Evolutionary conservation across 2,888 invertebrate genomes (phyloP).

Genomic region (Tholera decimalis): DNA sequence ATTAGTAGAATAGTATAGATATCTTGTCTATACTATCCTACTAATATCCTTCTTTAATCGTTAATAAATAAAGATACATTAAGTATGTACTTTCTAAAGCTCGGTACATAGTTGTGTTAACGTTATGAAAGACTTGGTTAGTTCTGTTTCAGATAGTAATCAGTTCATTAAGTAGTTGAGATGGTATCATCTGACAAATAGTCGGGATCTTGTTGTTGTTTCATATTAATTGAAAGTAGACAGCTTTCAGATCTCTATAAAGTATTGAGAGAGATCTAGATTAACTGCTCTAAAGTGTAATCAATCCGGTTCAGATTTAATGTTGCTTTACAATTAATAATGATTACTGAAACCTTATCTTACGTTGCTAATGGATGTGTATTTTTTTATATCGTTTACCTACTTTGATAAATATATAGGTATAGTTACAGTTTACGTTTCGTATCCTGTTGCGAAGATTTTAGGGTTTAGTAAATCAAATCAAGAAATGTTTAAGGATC

Average conservation of each 20-base stretch:
- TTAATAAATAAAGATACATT: not conserved
- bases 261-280: constrained; percentile 21
- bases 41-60: too few relatives aligned
- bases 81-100: constrained; percentile 17
- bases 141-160: constrained; percentile 70
- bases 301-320: constrained; percentile 15
- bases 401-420: not conserved
- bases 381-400: not conserved
- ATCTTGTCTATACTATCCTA: too few relatives aligned
- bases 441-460: too few relatives aligned
- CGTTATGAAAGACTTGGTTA: constrained; percentile 33
- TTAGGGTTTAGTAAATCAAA: too few relatives aligned
- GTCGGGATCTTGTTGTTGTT: constrained; percentile 46
- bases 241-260: constrained; percentile 31
- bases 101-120: constrained; percentile 3
- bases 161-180: constrained; percentile 81
- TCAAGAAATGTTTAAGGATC: too few relatives aligned
- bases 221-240: constrained; percentile 33
- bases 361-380: constrained; percentile 14
- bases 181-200: constrained; percentile 68
- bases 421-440: not conserved
- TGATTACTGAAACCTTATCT: constrained; percentile 8
- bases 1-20: too few relatives aligned
- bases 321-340: constrained; percentile 14
- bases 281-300: constrained; percentile 11